Conservation (phyloP, 2,888 invertebrate species). For the Hybos culiciformis region DNA sequence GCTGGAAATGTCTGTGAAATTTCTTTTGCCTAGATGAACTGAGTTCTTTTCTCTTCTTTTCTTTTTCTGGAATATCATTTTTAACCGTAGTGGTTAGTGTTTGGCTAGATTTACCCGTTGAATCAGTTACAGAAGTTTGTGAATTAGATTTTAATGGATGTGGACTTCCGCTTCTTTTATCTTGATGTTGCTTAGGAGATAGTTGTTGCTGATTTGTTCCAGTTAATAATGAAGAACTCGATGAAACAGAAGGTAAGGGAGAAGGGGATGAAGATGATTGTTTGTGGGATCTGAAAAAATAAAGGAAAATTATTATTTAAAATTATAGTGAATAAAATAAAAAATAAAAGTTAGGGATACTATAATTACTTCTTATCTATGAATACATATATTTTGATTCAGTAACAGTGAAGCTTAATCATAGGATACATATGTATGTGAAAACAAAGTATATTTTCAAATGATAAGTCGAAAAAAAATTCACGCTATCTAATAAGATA, state of each 20-base stretch:
- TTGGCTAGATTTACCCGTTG: conserved; percentile 15
- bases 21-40: conserved; percentile 62
- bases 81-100: conserved; percentile 14
- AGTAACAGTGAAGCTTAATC: no score
- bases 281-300: conserved; percentile 21
- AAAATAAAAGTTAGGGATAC: no score
- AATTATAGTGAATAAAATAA: no score
- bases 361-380: no score
- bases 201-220: not conserved
- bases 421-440: no score
- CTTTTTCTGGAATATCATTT: conserved; percentile 26
- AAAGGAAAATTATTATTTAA: no score
- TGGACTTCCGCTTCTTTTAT: conserved; percentile 26
- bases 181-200: conserved; percentile 9
- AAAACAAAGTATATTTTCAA: no score
- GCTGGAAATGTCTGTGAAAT: conserved; percentile 75
- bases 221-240: conserved; percentile 14
- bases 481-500: no score
- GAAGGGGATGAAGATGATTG: conserved; percentile 20
- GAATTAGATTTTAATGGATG: conserved; percentile 19
- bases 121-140: conserved; percentile 16
- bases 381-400: no score
- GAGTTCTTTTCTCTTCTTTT: conserved; percentile 33
- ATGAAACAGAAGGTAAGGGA: conserved; percentile 19
- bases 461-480: no score